Evolutionary conservation across 2,888 invertebrate genomes (phyloP).

Genomic region (Athalia rosae): DNA sequence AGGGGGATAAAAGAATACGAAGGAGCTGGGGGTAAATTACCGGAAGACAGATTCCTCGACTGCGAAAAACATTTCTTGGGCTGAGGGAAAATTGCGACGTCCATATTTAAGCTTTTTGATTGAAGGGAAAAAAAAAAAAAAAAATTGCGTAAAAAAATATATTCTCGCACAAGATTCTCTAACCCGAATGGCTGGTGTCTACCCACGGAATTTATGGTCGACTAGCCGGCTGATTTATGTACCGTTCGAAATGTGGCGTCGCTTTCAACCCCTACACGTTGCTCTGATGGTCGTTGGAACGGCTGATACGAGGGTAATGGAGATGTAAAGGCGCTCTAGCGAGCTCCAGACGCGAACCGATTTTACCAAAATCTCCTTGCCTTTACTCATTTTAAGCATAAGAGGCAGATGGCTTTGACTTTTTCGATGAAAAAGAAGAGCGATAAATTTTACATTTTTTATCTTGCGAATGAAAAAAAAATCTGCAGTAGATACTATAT

Average conservation of each 20-base stretch:
- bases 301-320: neutral
- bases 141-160: too few species aligned
- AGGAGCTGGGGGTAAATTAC: too few species aligned
- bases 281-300: too few species aligned
- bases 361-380: too few species aligned
- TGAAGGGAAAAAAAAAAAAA: too few species aligned
- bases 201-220: neutral
- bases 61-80: too few species aligned
- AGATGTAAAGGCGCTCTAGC: neutral
- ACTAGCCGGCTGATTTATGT: slow-evolving; percentile 11
- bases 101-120: too few species aligned
- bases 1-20: too few species aligned
- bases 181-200: slow-evolving; percentile 7
- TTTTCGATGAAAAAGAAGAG: neutral
- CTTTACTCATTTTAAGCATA: too few species aligned
- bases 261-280: neutral
- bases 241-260: neutral
- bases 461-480: neutral
- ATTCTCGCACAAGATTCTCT: slow-evolving; percentile 41
- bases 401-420: neutral
- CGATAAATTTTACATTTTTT: neutral
- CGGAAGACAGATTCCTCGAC: too few species aligned
- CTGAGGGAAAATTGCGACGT: too few species aligned
- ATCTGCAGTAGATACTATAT: too few species aligned
- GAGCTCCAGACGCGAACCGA: neutral